phyloP scores from a whole-genome alignment of 37 sponge, comb jelly and placozoan species.

The Ephydatia muelleri region DNA sequence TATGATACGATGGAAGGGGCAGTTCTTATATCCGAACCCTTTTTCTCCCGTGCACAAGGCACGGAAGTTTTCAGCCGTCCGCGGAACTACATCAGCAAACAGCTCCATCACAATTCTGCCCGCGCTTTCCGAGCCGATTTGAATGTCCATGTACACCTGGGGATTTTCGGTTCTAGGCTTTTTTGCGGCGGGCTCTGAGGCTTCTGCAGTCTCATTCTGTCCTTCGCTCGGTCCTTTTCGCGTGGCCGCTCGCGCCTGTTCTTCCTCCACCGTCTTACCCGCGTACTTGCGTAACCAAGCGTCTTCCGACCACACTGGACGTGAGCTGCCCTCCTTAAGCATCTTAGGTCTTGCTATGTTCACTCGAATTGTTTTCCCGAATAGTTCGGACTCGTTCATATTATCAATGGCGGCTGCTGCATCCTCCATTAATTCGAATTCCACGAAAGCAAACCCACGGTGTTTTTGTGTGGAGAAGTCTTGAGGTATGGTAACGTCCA shows the following conservation, averaged over 20 bases:
- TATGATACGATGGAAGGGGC: slow-evolving; percentile 94
- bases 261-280: slow-evolving; percentile 50
- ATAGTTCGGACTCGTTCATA: slow-evolving; percentile 97
- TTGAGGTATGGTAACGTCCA: slow-evolving; percentile 92
- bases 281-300: slow-evolving; percentile 92
- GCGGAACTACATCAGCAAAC: slow-evolving; percentile 72
- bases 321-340: slow-evolving; percentile 86
- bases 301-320: slow-evolving; percentile 96
- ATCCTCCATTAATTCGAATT: slow-evolving; percentile 95
- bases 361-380: slow-evolving; percentile 89
- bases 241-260: slow-evolving; percentile 7
- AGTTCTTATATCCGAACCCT: slow-evolving; percentile 94
- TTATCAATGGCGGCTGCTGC: slow-evolving; percentile 99
- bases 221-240: slow-evolving; percentile 37
- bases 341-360: slow-evolving; percentile 93
- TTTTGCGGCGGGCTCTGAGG: slow-evolving; percentile 59
- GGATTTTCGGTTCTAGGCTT: slow-evolving; percentile 43
- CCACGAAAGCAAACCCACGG: slow-evolving; percentile 97
- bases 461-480: slow-evolving; percentile 94
- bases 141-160: slow-evolving; percentile 73
- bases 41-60: slow-evolving; percentile 94
- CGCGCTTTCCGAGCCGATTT: slow-evolving; percentile 66
- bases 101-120: slow-evolving; percentile 83
- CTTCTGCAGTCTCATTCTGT: not conserved
- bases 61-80: slow-evolving; percentile 90